Conservation (phyloP, 1,140 invertebrate species). For the Drosophila mayri region DNA sequence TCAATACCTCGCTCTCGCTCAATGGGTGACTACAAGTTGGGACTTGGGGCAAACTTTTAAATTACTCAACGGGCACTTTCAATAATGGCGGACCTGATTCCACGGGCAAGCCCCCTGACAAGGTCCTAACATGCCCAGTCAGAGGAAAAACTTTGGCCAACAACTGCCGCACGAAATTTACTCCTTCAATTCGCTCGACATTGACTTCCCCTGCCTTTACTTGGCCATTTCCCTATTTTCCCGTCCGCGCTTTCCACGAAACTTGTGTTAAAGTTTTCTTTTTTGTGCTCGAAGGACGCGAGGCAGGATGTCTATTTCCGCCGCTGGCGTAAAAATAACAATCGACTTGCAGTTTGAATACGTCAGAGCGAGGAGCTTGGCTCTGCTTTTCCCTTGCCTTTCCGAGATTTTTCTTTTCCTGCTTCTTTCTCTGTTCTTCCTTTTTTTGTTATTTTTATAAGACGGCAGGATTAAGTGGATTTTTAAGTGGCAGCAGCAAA, state of each 20-base stretch:
- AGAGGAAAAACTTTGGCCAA: conserved; percentile 53
- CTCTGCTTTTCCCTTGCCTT: background rate
- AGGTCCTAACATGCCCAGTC: conserved; percentile 50
- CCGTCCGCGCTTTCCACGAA: conserved; percentile 51
- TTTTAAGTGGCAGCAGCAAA: conserved; percentile 81
- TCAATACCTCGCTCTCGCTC: conserved; percentile 46
- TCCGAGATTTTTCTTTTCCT: conserved; percentile 16
- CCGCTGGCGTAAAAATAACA: conserved; percentile 79
- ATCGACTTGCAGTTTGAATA: conserved; percentile 83
- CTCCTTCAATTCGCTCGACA: conserved; percentile 46
- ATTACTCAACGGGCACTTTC: conserved; percentile 78
- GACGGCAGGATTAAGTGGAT: conserved; percentile 78
- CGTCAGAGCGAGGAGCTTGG: conserved; percentile 41
- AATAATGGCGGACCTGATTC: conserved; percentile 59
- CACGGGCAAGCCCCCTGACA: conserved; percentile 23
- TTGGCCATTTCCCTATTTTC: conserved; percentile 20
- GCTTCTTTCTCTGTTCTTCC: conserved; percentile 3
- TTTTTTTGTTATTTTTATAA: conserved; percentile 56
- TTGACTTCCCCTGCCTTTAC: conserved; percentile 38
- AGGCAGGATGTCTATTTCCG: conserved; percentile 71
- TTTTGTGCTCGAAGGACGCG: conserved; percentile 29
- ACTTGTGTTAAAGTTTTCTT: conserved; percentile 72
- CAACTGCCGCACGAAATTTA: conserved; percentile 58
- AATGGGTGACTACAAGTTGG: conserved; percentile 50
- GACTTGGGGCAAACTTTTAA: conserved; percentile 68